Conservation (phyloP, 2,888 invertebrate genomes). For the Zonitis immaculata region DNA sequence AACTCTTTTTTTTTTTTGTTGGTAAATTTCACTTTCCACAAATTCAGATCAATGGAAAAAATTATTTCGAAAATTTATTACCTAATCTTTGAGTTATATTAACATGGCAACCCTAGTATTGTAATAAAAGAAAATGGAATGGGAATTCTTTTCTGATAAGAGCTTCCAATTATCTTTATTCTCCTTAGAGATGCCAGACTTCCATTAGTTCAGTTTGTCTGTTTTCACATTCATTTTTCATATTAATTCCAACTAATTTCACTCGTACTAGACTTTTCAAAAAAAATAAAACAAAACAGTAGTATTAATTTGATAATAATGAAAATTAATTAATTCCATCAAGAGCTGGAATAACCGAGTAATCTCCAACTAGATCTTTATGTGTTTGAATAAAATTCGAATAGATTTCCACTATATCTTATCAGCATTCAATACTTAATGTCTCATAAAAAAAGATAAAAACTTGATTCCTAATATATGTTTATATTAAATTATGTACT, state of each 20-base stretch:
- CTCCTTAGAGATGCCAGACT: conserved; percentile 20
- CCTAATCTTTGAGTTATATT: neutral
- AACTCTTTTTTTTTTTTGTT: too few species aligned
- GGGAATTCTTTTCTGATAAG: conserved; percentile 11
- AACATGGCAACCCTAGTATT: neutral
- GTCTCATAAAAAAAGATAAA: conserved; percentile 17
- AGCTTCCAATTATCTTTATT: conserved; percentile 24
- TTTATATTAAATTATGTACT: too few species aligned
- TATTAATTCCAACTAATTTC: conserved; percentile 8
- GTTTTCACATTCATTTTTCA: conserved; percentile 18
- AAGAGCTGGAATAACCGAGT: too few species aligned
- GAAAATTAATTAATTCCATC: too few species aligned
- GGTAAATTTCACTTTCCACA: too few species aligned
- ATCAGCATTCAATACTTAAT: conserved; percentile 14
- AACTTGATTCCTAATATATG: conserved; percentile 9
- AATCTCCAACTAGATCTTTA: conserved; percentile 17
- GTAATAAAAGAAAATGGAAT: neutral
- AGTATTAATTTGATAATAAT: too few species aligned
- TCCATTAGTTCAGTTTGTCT: conserved; percentile 11
- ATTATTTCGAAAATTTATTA: too few species aligned
- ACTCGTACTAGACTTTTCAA: too few species aligned
- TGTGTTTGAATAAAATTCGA: conserved; percentile 4
- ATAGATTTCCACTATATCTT: conserved; percentile 1
- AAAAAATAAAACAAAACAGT: too few species aligned
- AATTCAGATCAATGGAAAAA: too few species aligned